These are phyloP conservation scores for Euwallacea fornicatus DNA, from an alignment of 1,140 invertebrate genomes.

Conservation along the genomic window DNA sequence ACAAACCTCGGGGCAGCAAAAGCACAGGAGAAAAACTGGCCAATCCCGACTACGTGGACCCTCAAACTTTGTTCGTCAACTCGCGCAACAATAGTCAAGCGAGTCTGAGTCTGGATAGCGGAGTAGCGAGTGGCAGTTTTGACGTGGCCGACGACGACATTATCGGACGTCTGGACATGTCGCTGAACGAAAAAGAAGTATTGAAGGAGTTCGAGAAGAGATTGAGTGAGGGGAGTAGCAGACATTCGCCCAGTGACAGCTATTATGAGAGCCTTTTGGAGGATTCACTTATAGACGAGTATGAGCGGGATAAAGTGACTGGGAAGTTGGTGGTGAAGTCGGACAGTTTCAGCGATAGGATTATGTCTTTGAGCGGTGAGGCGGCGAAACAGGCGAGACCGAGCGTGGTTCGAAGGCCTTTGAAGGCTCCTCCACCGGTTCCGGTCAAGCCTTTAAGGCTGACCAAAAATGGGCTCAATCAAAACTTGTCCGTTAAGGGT, in stretches of 20 bases:
- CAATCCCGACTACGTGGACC: conserved; percentile 83
- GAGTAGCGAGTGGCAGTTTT: conserved; percentile 25
- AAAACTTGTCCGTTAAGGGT: too few relatives aligned
- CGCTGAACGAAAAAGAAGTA: conserved; percentile 50
- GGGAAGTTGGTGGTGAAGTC: conserved; percentile 45
- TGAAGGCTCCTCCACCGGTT: conserved; percentile 51
- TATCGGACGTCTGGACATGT: conserved; percentile 45
- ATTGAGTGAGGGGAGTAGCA: conserved; percentile 39
- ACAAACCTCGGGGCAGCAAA: conserved; percentile 79
- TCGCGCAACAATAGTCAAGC: conserved; percentile 37
- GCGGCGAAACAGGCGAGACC: background rate
- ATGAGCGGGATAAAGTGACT: conserved; percentile 39
- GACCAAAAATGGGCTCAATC: conserved; percentile 15
- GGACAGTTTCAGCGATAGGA: conserved; percentile 46
- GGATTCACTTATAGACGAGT: conserved; percentile 47
- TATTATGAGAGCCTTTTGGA: conserved; percentile 52
- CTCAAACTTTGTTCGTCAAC: conserved; percentile 52
- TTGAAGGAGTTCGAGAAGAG: conserved; percentile 47
- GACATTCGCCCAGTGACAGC: conserved; percentile 45
- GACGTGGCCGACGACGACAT: conserved; percentile 32
- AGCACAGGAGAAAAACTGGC: conserved; percentile 82
- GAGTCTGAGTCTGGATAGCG: conserved; percentile 25
- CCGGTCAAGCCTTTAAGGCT: conserved; percentile 48
- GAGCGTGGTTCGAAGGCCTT: conserved; percentile 40
- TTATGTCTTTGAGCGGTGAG: background rate